Evolutionary conservation across 2,797 vertebrate species (phyloP), one percentile per base, ranked within the genome.

Genomic region (Enteromius paludinosus): DNA sequence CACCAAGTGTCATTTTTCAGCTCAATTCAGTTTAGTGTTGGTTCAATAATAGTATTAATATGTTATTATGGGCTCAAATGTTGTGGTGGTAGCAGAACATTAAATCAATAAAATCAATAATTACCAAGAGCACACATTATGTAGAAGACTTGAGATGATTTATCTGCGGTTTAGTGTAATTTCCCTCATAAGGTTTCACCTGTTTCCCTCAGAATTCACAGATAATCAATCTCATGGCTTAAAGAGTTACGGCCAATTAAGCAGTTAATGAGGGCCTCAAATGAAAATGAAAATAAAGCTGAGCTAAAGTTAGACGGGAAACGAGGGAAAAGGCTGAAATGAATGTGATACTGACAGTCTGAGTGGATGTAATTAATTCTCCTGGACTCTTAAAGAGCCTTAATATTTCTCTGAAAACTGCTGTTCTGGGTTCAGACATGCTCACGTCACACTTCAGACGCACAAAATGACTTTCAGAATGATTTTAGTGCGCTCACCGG

Each of bases 161-260:
- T 25, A 62, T 75, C 33, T 64, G 14, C 11, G 23, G 28, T 23
- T 75, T 41, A 62, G 11, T 10, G 11, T 38, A 23, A 56, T 71
- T 35, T 76, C 17, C 30, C 41, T 75, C 33, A 3, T 47, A 74
- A 49, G 25, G 47, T 66, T 25, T 71, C 69, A 38, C 49, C 49
- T 25, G 62, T 69, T 71, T 81, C 23, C 43, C 45, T 72, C 52
- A 77, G 23, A 86, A 38, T 71, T 77, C 30, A 72, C 74, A 84
- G 75, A 78, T 86, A 87, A 91, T 90, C 86, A 74, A 86, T 83
- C 45, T 33, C 85, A 86, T 85, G 14, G 45, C 83, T 83, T 89
- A 88, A 89, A 89, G 7, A 89, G 88, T 87, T 80, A 88, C 43
- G 72, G 82, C 88, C 65, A 87, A 89, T 88, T 82, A 82, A 72